Evolutionary conservation across 2,888 invertebrate species (phyloP).

Genomic region (Anoncus sp.): DNA sequence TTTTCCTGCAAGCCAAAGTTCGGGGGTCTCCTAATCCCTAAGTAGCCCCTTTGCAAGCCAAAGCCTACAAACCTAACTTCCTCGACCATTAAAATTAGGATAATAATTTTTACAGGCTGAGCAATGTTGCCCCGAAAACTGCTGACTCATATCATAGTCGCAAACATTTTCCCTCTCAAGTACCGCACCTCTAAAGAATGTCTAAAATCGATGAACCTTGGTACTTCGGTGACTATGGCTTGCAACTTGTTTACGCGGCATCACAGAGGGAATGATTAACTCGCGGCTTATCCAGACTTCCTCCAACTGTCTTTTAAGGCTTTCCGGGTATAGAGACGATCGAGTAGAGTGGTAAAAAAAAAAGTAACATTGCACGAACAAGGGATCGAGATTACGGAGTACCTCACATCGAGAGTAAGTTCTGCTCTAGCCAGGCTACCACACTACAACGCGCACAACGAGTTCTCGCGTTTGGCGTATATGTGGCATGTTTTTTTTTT

Average conservation of each 20-base stretch:
- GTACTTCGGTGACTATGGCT: neutral
- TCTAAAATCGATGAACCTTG: neutral
- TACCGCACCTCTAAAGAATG: no score
- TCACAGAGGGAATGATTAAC: constrained; percentile 49
- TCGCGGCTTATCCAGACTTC: constrained; percentile 37
- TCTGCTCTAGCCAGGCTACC: constrained; percentile 10
- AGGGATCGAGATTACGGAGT: constrained; percentile 29
- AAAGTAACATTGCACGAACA: constrained; percentile 37
- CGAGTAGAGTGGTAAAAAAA: constrained; percentile 17
- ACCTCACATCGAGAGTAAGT: constrained; percentile 11
- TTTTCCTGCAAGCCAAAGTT: no score
- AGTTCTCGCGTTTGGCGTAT: neutral
- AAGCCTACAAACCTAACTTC: no score
- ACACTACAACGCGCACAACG: neutral
- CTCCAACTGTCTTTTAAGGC: constrained; percentile 11
- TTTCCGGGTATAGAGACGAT: constrained; percentile 16
- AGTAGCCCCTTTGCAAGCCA: no score
- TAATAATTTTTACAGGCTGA: no score
- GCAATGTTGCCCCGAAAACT: no score
- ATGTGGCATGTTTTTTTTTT: neutral
- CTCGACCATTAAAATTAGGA: no score
- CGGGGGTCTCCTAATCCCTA: no score
- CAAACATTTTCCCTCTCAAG: no score
- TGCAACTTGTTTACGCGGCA: constrained; percentile 6
- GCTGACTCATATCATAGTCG: no score